These are phyloP conservation scores for Oncorhynchus nerka DNA, from an alignment of 2,113 vertebrate genomes.

Conservation along the genomic window DNA sequence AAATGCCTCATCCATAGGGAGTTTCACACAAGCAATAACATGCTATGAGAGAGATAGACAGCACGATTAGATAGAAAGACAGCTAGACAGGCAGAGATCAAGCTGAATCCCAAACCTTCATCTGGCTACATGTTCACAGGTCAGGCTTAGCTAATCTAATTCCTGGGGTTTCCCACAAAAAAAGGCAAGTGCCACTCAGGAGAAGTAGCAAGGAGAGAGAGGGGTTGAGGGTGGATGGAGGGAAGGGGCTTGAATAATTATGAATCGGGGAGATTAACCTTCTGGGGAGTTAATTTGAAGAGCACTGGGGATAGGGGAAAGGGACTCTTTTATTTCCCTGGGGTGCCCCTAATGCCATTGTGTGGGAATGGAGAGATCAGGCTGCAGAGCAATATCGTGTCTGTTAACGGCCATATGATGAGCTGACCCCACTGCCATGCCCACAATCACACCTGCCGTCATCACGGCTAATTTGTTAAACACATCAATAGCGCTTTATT, in stretches of 20 bases:
- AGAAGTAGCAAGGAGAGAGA: constrained; percentile 63
- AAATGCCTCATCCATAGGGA: constrained; percentile 71
- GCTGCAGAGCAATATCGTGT: constrained; percentile 77
- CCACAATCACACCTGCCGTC: constrained; percentile 77
- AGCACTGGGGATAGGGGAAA: constrained; percentile 67
- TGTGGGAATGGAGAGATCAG: constrained; percentile 80
- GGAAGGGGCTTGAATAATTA: constrained; percentile 75
- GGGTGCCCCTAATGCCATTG: constrained; percentile 78
- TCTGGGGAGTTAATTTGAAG: constrained; percentile 82
- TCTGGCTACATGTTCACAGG: constrained; percentile 68
- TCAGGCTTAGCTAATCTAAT: constrained; percentile 80
- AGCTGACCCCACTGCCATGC: constrained; percentile 73
- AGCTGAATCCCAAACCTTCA: constrained; percentile 74
- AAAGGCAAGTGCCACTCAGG: constrained; percentile 75
- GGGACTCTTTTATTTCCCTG: constrained; percentile 81
- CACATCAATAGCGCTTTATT: constrained; percentile 74
- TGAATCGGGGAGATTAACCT: constrained; percentile 78
- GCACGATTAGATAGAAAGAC: constrained; percentile 78
- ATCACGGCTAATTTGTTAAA: constrained; percentile 80
- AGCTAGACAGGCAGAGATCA: constrained; percentile 77
- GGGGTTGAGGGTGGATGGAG: constrained; percentile 13
- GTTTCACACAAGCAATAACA: constrained; percentile 71
- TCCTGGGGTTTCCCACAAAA: constrained; percentile 69
- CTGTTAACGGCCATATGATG: constrained; percentile 79
- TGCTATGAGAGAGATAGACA: constrained; percentile 69